Base-by-base conservation (phyloP, 1,140 invertebrate species). In the Dendrolimus punctatus region DNA sequence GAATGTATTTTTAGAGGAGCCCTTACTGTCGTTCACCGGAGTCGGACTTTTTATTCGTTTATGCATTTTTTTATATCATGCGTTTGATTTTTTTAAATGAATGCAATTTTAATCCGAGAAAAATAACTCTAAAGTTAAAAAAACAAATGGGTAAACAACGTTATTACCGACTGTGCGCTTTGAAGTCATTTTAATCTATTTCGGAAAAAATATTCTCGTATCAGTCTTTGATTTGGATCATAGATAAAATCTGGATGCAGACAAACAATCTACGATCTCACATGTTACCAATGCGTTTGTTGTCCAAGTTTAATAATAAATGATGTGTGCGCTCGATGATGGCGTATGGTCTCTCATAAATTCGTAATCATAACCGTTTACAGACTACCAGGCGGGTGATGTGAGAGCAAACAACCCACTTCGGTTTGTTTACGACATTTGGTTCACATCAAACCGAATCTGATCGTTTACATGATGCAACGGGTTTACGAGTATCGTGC, bases 401-500 rank as follows among this genome's bases (percentile, higher is more conserved):
- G 48, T 39, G 46, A 53, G 58, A 55, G 52, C 51, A 59, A 60
- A 58, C 52, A 60, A 50, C 46, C 48, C 53, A 53, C 52, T 64
- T 55, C 40, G 44, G 49, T 56, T 56, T 65, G 58, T 65, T 58
- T 65, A 65, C 47, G 40, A 58, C 62, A 58, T 58, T 65, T 65
- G 62, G 58, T 61, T 56, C 60, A 51, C 59, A 52, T 65, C 62
- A 61, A 58, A 65, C 54, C 41, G 8, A 5, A 51, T 48, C 40
- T 37, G 46, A 38, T 53, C 4, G 47, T 49, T 53, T 53, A 46
- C 39, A 47, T 49, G 49, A 51, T 55, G 50, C n/a, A 41, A 40
- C 39, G 23, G 7, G 38, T 23, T 9, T 43, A 6, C 23, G 49
- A 41, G 40, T 50, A 50, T 23, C 23, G 23, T 1, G 23, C 23